A percentile compares a stretch with the other conserved stretches of the same genome.
Conservation (phyloP, 1,140 invertebrate genomes). For the Orius insidiosus region DNA sequence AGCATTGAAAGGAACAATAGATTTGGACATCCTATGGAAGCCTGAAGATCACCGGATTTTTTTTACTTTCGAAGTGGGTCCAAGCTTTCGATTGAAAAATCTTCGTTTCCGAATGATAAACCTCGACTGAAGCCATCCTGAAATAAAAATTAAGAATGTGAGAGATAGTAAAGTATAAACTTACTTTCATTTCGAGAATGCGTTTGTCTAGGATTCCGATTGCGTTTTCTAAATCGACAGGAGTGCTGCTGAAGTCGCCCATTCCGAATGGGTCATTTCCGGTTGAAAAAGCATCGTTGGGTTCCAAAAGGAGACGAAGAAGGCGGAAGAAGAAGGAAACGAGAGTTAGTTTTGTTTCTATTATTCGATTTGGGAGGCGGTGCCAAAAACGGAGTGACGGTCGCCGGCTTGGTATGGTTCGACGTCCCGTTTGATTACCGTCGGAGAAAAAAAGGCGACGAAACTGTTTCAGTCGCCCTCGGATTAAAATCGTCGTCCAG, state of each 20-base stretch:
- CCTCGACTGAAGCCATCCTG: constrained; percentile 71
- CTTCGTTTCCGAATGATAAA: constrained; percentile 57
- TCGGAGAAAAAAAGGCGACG: background rate
- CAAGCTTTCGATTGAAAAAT: constrained; percentile 70
- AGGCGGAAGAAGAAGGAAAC: background rate
- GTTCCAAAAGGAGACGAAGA: constrained; percentile 3
- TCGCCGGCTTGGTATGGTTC: background rate
- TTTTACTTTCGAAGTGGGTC: constrained; percentile 46
- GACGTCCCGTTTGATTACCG: no score
- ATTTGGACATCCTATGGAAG: no score
- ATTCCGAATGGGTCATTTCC: constrained; percentile 56
- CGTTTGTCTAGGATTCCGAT: constrained; percentile 61
- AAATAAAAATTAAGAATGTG: constrained; percentile 22
- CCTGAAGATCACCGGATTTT: background rate
- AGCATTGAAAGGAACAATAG: no score
- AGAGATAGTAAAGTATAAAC: no score
- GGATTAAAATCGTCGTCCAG: constrained; percentile 63
- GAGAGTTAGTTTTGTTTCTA: background rate
- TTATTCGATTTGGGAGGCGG: background rate
- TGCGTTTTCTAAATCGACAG: constrained; percentile 44
- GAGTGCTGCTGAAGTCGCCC: constrained; percentile 43
- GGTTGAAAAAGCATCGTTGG: background rate
- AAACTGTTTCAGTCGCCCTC: constrained; percentile 43
- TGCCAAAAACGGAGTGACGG: constrained; percentile 1
- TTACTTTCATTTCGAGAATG: constrained; percentile 66